Evolutionary conservation across 2,888 invertebrate species (phyloP), one percentile per base, ranked within the genome.

Genomic region (Bugulina stolonifera): DNA sequence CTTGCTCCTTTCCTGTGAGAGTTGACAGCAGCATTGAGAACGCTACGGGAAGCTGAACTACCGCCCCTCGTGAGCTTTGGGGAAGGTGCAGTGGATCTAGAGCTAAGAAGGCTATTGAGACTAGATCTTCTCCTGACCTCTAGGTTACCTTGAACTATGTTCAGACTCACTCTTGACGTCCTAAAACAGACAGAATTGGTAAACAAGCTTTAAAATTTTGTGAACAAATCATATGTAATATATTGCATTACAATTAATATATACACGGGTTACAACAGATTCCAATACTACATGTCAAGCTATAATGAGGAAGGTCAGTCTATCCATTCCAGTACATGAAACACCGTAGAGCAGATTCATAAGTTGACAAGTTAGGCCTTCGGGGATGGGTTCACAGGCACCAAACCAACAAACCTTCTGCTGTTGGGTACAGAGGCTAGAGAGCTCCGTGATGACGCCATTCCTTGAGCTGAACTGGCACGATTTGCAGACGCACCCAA

Each of bases 151-250:
- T 23, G n/a, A 22, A n/a, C 5, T 23, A 57, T 57, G n/a, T 27
- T 57, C 10, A 57, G 57, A 57, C 57, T 57, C 5, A 57, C 25
- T 57, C 57, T 57, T 5, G 57, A 57, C 10, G 57, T 27, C 57
- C 57, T 57, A n/a, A 10, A 22, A 52, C 10, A 52, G 14, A 52
- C 14, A 14, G 22, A 22, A 14, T 52, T 52, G 52, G n/a, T n/a
- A n/a, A n/a, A n/a, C n/a, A n/a, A n/a, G n/a, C n/a, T n/a, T n/a
- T n/a, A n/a, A n/a, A n/a, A n/a, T n/a, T n/a, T n/a, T n/a, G n/a
- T n/a, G n/a, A n/a, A n/a, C n/a, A n/a, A n/a, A n/a, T n/a, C n/a
- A n/a, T n/a, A n/a, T n/a, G n/a, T n/a, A n/a, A n/a, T n/a, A n/a
- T n/a, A n/a, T n/a, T n/a, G n/a, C n/a, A n/a, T n/a, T n/a, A n/a